Evolutionary conservation across 2,888 invertebrate genomes (phyloP).

Genomic region (Coelopa pilipes): DNA sequence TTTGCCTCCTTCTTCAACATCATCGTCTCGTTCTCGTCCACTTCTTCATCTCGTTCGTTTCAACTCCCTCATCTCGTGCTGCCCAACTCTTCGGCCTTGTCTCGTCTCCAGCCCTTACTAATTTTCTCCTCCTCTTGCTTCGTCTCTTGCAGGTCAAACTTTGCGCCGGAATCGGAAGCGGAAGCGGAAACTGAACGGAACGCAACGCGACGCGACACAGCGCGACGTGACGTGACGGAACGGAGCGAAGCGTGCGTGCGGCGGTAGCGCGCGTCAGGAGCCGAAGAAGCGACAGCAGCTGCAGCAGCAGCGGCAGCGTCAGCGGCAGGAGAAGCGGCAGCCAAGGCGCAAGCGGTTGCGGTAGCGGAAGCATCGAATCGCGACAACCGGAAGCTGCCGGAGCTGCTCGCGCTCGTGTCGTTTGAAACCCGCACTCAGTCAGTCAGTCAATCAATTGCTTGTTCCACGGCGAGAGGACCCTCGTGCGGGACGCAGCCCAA

Average conservation of each 20-base stretch:
- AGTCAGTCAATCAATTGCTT: conserved; percentile 24
- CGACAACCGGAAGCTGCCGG: conserved; percentile 3
- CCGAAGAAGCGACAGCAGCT: too few relatives aligned
- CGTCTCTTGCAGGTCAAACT: background rate
- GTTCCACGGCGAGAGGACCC: conserved; percentile 10
- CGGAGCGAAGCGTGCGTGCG: too few relatives aligned
- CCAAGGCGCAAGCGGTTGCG: background rate
- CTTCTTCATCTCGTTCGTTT: too few relatives aligned
- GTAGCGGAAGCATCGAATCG: background rate
- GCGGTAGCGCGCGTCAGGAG: too few relatives aligned
- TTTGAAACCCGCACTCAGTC: background rate
- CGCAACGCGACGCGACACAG: too few relatives aligned
- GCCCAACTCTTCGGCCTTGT: too few relatives aligned
- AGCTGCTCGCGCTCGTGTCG: conserved; percentile 21
- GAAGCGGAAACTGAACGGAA: background rate
- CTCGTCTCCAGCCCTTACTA: too few relatives aligned
- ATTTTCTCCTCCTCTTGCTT: background rate
- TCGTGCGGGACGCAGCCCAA: conserved; percentile 44
- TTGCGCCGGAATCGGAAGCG: background rate
- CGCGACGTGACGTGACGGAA: too few relatives aligned
- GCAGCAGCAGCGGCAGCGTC: too few relatives aligned
- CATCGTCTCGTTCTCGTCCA: too few relatives aligned
- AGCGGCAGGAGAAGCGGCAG: background rate
- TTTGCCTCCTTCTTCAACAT: too few relatives aligned
- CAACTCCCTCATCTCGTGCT: too few relatives aligned